These are phyloP conservation scores for Anseranas semipalmata DNA, from an alignment of 2,113 vertebrate genomes.

Conservation along the genomic window DNA sequence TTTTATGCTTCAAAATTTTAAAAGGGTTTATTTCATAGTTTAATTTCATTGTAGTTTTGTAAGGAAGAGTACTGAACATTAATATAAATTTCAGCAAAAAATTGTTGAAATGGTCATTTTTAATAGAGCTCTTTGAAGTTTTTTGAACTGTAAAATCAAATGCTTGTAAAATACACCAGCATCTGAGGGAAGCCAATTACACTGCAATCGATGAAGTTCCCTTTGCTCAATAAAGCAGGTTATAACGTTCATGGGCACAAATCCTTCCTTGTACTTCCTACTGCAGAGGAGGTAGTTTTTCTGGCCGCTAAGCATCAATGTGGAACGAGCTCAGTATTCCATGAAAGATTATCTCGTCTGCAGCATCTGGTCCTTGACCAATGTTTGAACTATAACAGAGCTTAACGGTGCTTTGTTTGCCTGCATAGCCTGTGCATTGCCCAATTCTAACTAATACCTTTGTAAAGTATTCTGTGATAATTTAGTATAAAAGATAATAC, in stretches of 20 bases:
- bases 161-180: conserved; percentile 44
- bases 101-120: not conserved
- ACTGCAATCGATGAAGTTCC: conserved; percentile 46
- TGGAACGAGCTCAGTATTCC: not conserved
- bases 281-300: not conserved
- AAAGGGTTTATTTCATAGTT: not conserved
- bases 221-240: conserved; percentile 46
- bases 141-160: conserved; percentile 22
- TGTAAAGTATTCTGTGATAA: conserved; percentile 58
- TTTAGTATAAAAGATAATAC: conserved; percentile 30
- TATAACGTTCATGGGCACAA: conserved; percentile 25
- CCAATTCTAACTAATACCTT: conserved; percentile 50
- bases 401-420: conserved; percentile 43
- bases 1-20: not conserved
- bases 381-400: conserved; percentile 38
- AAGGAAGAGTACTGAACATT: not conserved
- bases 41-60: not conserved
- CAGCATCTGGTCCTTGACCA: not conserved
- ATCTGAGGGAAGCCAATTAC: conserved; percentile 58
- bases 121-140: conserved; percentile 1
- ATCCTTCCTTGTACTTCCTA: not conserved
- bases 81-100: not conserved
- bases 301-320: not conserved
- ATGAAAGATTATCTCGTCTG: not conserved
- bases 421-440: not conserved